Evolutionary conservation across 2,113 vertebrate genomes (phyloP).

Genomic region (Amblyopsis rosae): DNA sequence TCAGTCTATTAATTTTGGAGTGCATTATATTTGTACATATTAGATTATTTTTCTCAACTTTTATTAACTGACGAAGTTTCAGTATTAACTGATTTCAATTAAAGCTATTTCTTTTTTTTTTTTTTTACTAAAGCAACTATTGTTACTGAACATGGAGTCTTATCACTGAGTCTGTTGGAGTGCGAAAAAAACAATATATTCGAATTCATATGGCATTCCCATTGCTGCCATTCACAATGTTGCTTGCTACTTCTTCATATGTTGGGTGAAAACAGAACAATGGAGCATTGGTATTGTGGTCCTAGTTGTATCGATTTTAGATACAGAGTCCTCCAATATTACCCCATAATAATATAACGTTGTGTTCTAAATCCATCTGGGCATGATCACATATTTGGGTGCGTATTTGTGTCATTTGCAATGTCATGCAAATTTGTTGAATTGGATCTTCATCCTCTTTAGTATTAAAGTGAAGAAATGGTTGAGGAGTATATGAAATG

Average conservation of each 20-base stretch:
- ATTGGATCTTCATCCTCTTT: conserved; percentile 47
- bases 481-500: conserved; percentile 46
- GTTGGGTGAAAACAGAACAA: conserved; percentile 2
- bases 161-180: conserved; percentile 68
- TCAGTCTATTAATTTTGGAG: conserved; percentile 29
- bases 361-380: conserved; percentile 28
- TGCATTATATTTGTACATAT: conserved; percentile 58
- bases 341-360: too few species aligned
- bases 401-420: conserved; percentile 4
- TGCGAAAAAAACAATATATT: conserved; percentile 41
- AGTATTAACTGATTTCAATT: conserved; percentile 75
- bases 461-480: conserved; percentile 53
- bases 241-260: conserved; percentile 25
- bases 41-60: conserved; percentile 47
- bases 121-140: conserved; percentile 49
- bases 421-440: background rate
- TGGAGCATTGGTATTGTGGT: conserved; percentile 21
- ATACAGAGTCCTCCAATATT: background rate
- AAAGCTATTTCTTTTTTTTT: conserved; percentile 33
- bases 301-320: conserved; percentile 15
- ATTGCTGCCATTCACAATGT: conserved; percentile 36
- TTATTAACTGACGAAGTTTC: conserved; percentile 64
- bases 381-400: conserved; percentile 30
- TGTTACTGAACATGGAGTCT: conserved; percentile 69
- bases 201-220: conserved; percentile 11